A percentile compares a stretch with the other conserved stretches of the same genome.
Conservation (phyloP, 1,140 invertebrate genomes). For the Euwallacea fornicatus region DNA sequence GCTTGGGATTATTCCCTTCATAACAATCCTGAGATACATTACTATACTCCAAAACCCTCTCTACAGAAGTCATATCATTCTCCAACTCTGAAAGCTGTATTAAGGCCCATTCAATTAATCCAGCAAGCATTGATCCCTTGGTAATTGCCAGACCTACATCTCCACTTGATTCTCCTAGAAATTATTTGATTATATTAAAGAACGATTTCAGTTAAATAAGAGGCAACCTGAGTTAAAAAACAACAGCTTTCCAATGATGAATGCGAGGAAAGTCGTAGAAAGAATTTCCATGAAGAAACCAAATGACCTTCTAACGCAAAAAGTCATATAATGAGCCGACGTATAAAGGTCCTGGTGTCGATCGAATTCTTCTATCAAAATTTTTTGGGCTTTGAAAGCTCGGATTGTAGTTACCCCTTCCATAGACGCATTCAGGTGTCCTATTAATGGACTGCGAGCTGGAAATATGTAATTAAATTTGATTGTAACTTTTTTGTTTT, state of each 20-base stretch:
- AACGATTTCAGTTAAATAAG: too few species aligned
- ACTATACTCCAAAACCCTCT: constrained; percentile 75
- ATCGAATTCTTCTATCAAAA: constrained; percentile 79
- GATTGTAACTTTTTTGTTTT: neutral
- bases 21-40: constrained; percentile 69
- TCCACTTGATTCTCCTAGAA: constrained; percentile 53
- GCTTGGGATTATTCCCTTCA: constrained; percentile 44
- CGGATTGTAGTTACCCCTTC: constrained; percentile 83
- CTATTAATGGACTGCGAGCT: constrained; percentile 66
- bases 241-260: constrained; percentile 62
- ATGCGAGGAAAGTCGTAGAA: constrained; percentile 70
- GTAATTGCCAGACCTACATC: constrained; percentile 63
- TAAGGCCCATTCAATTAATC: constrained; percentile 63
- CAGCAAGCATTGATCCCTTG: constrained; percentile 50
- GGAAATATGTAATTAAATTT: constrained; percentile 9
- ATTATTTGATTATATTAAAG: constrained; percentile 7
- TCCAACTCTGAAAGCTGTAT: constrained; percentile 66
- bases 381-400: constrained; percentile 76
- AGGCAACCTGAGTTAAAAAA: constrained; percentile 50
- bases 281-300: constrained; percentile 79
- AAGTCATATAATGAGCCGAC: constrained; percentile 66
- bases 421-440: constrained; percentile 67
- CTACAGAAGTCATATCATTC: constrained; percentile 80
- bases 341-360: constrained; percentile 74
- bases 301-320: constrained; percentile 65